Base-by-base conservation (phyloP, 2,888 invertebrate species). In the Diabrotica balteata region DNA sequence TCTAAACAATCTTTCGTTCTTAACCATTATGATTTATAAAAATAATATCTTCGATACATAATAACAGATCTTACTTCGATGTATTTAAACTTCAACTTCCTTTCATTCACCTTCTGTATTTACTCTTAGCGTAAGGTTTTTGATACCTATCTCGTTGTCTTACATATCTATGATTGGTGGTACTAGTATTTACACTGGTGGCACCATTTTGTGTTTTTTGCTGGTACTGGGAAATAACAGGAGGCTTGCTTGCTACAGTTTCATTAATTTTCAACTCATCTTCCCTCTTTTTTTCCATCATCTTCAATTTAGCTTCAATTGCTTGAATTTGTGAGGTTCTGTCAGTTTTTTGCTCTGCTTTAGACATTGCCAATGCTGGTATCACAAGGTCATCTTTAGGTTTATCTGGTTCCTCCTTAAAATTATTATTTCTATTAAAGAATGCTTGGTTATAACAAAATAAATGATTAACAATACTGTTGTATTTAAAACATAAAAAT, bases 231-330 rank as follows among this genome's bases (percentile, higher is more conserved):
- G 90, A 86, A 58, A 93, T 89, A 44, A 92, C 81, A 0, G 93
- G 90, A 10, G 89, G 84, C 78, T 91, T 91, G 43, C 87, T 83
- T 0, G 89, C 87, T 9, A 89, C 87, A 4, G 91, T 86, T 78
- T 91, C 91, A 79, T 93, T 93, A 7, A 93, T 87, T 66, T 91
- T 90, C 76, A 94, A 88, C 79, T 93, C 93, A 72, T 92, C 91
- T 55, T 88, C 88, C 0, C 88, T 87, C 71, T 87, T 89, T 5
- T 83, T 82, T 76, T 93, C 92, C 89, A 95, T 91, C 81, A 91
- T 85, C 79, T 92, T 93, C 1, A 96, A 84, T 83, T 96, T 95
- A 0, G 93, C 93, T 82, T 95, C 95, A 68, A 96, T 95, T 0
- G 94, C 94, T 80, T 92, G 92, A 73, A 96, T 95, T 64, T 94